Conservation (phyloP, 92 coral and sea anemone genomes). For the Porites divaricata region DNA sequence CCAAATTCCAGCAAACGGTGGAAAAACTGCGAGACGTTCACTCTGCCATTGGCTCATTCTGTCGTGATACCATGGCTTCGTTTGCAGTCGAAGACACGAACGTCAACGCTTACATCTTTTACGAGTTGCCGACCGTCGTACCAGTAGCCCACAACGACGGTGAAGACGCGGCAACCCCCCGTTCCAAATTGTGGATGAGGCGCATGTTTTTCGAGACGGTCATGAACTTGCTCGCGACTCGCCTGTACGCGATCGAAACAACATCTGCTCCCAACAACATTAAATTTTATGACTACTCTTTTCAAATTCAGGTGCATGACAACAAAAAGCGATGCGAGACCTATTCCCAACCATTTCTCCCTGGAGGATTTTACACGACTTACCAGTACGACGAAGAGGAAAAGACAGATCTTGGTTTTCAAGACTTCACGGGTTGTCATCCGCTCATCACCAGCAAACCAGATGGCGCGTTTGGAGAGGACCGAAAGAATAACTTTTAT, state of each 20-base stretch:
- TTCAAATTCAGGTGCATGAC: background rate
- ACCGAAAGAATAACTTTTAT: background rate
- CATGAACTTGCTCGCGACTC: conserved; percentile 1
- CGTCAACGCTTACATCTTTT: conserved; percentile 9
- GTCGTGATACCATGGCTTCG: conserved; percentile 3
- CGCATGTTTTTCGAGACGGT: conserved; percentile 25
- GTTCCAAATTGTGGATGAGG: background rate
- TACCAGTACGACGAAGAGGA: background rate
- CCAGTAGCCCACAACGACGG: background rate
- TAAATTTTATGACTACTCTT: background rate
- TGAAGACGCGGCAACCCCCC: background rate
- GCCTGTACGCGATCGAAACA: background rate
- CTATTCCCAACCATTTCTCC: background rate
- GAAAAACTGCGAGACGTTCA: background rate
- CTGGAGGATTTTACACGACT: background rate
- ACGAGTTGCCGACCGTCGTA: conserved; percentile 3
- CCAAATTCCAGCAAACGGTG: background rate
- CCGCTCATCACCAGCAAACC: conserved; percentile 1
- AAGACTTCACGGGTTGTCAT: background rate
- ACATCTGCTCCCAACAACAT: background rate
- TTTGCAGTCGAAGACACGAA: background rate
- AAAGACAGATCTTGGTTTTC: background rate
- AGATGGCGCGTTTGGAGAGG: background rate
- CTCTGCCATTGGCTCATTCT: conserved; percentile 4
- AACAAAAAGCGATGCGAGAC: conserved; percentile 7